Evolutionary conservation across 2,113 vertebrate genomes (phyloP), one percentile per base, ranked within the genome.

Genomic region (Ceyx melanurus): DNA sequence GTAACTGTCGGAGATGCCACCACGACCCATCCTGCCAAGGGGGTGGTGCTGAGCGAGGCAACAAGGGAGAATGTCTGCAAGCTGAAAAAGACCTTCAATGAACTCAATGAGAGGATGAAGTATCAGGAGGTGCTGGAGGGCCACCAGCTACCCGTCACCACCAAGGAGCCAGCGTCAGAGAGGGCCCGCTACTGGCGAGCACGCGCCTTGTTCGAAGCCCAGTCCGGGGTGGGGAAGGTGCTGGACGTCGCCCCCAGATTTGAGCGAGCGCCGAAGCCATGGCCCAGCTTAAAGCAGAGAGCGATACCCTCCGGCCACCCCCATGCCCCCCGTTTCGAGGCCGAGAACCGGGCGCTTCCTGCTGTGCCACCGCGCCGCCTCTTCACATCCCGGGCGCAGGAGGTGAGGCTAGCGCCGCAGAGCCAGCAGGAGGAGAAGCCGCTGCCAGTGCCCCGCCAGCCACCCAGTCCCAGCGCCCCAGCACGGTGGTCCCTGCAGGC

Each of bases 231-330:
- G 43, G 62, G 88, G 35, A 96, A 94, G 81, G 76, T 7, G 5
- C 75, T 81, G 76, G 90, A 86, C 5, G 11, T 88, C 0, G 62
- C 89, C 28, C 89, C 93, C 6, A 89, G 53, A 13, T 92, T 97
- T 19, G 50, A 92, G 56, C 96, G 89, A 56, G 92, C 35, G 4
- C 97, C 93, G 2, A 94, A 95, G 79, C 98, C 97, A 0, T 98
- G 98, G 98, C 97, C 98, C 58, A 98, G 97, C 82, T 86, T 98
- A 86, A 97, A 94, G 57, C 97, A 98, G 80, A 91, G 98, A 66
- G 98, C 98, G 11, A 98, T 98, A 78, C 65, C 80, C 53, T 96
- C 96, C 22, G 88, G 96, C 86, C 96, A 88, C 54, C 88, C 92
- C 7, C 87, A 93, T 23, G 5, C 17, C 9, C 16, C 78, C 10